Percentiles rank a stretch among this genome's conserved stretches.
These are phyloP conservation scores for Tromatobia lineatoria DNA, from an alignment of 2,888 invertebrate species.

Conservation along the genomic window DNA sequence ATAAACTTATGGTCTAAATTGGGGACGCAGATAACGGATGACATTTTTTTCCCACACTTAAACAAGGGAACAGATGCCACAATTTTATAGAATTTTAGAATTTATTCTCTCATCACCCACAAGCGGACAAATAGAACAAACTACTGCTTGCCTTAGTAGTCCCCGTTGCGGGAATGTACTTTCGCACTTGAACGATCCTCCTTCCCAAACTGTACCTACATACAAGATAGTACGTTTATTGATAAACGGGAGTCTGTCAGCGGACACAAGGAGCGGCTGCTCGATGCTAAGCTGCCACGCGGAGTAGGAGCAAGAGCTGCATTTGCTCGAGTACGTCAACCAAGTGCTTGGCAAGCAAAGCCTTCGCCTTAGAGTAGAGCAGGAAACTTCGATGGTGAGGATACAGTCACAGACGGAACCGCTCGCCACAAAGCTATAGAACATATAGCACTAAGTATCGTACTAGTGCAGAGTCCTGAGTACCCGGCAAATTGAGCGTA, in stretches of 20 bases:
- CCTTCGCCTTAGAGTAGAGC: slow-evolving; percentile 52
- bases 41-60: no score
- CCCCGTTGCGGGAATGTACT: background rate
- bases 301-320: slow-evolving; percentile 65
- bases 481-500: background rate
- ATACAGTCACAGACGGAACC: slow-evolving; percentile 44
- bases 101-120: background rate
- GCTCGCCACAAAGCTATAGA: slow-evolving; percentile 32
- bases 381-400: slow-evolving; percentile 42
- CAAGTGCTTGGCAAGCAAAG: slow-evolving; percentile 77
- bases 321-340: slow-evolving; percentile 76
- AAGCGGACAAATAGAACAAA: background rate
- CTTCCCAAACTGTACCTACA: slow-evolving; percentile 46
- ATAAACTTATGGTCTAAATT: no score
- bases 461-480: background rate
- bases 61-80: no score
- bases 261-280: slow-evolving; percentile 69
- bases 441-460: background rate
- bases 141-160: slow-evolving; percentile 31
- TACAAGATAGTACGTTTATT: slow-evolving; percentile 49
- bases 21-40: no score
- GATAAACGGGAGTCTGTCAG: slow-evolving; percentile 53
- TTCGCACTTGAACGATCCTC: slow-evolving; percentile 66
- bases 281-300: slow-evolving; percentile 62
- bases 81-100: background rate